Base-by-base conservation (phyloP, 2,888 invertebrate genomes). In the Abscondita cerata region DNA sequence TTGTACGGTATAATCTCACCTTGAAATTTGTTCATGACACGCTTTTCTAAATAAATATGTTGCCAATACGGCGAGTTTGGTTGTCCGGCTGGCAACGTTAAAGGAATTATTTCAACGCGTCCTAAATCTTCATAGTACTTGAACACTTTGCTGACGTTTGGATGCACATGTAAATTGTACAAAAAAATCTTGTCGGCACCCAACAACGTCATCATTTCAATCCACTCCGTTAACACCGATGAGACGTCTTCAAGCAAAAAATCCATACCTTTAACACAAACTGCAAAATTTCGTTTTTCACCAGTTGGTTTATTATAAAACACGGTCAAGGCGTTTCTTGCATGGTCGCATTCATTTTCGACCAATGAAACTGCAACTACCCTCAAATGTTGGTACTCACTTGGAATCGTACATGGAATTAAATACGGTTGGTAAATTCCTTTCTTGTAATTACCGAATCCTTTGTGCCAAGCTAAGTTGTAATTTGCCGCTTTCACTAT, bases 1-100 rank as follows among this genome's bases (percentile, higher is more conserved):
- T 96, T 96, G 83, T 95, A 95, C 9, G 95, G 94, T 72, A 96
- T 91, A 59, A 96, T 84, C 81, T 96, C 96, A 81, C 94, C 93
- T 79, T 95, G 92, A 2, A 95, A 85, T 81, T 95, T 95, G 80
- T 94, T 91, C 72, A 91, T 92, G 36, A 91, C 87, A 80, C 93
- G 93, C 76, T 91, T 90, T 58, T 89, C 89, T 46, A 95, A 84
- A 75, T 92, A 95, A 81, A 91, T 84, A 78, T 92, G 91, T 76
- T 92, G 91, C 70, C 93, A 87, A 0, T 88, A 88, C 0, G 92
- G 92, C 48, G 90, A 85, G 79, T 94, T 95, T 0, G 95, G 94
- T 74, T 91, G 91, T 0, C 90, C 90, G 12, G 94, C 94, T 0
- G 95, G 93, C 64, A 96, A 81, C 0, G 92, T 91, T 34, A 94